These are phyloP conservation scores for Sussaba pulchella DNA, from an alignment of 2,888 invertebrate genomes.

Conservation along the genomic window DNA sequence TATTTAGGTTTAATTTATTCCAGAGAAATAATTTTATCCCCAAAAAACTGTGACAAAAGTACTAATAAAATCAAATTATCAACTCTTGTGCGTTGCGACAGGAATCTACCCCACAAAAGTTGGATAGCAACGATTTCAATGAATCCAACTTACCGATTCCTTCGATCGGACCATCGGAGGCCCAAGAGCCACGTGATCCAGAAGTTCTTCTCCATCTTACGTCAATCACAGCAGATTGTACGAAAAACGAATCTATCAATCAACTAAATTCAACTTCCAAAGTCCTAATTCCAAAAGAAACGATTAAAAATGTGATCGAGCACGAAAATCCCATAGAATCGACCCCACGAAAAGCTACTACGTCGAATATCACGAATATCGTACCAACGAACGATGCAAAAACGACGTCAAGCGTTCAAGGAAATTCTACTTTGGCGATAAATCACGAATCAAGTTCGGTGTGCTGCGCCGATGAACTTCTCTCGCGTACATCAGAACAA, in stretches of 20 bases:
- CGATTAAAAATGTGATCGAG: background rate
- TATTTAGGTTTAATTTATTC: no score
- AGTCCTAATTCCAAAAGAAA: background rate
- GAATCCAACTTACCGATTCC: conserved; percentile 48
- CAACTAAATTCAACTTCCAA: background rate
- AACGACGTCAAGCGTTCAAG: background rate
- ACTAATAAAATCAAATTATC: background rate
- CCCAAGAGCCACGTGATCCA: background rate
- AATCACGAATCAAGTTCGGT: conserved; percentile 47
- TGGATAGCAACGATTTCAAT: conserved; percentile 47
- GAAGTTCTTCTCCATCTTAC: background rate
- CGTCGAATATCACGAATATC: background rate
- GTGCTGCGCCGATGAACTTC: conserved; percentile 44
- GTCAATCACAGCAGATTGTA: background rate
- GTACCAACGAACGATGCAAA: conserved; percentile 9
- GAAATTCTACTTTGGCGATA: conserved; percentile 11
- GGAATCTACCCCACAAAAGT: conserved; percentile 30
- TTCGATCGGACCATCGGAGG: conserved; percentile 6
- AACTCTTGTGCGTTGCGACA: background rate
- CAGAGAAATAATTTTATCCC: no score
- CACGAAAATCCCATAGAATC: background rate
- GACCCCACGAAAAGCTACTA: background rate
- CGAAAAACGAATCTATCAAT: background rate
- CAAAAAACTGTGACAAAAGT: no score
- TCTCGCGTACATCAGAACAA: conserved; percentile 32